These are phyloP conservation scores for Catalaphyllia jardinei DNA, from an alignment of 64 coral and sea anemone genomes.

Conservation along the genomic window DNA sequence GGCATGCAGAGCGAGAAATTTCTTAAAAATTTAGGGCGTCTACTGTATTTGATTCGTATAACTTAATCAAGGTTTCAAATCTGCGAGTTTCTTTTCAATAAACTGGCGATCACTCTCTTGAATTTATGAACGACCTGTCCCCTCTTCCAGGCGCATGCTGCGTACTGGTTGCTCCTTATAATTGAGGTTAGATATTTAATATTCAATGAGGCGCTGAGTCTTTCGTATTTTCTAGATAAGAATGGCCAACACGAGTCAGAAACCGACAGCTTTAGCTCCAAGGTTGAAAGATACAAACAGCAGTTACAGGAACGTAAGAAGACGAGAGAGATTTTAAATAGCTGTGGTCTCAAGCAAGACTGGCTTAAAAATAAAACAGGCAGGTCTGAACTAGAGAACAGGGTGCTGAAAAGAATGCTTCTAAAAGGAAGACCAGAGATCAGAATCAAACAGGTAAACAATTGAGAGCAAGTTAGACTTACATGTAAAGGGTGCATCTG, in stretches of 20 bases:
- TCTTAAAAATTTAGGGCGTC: too few species aligned
- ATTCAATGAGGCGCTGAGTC: too few species aligned
- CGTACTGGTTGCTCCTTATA: too few species aligned
- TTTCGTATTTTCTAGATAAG: neutral
- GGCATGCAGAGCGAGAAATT: too few species aligned
- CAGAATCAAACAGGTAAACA: conserved; percentile 39
- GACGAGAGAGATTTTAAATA: conserved; percentile 52
- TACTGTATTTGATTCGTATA: too few species aligned
- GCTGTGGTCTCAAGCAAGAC: conserved; percentile 64
- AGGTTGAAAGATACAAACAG: conserved; percentile 71
- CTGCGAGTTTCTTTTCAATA: too few species aligned
- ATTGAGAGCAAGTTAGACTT: neutral
- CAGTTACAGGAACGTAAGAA: conserved; percentile 79
- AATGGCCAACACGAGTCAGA: neutral
- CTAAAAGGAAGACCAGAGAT: conserved; percentile 43
- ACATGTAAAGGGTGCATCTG: too few species aligned
- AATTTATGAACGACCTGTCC: too few species aligned
- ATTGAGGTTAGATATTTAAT: too few species aligned
- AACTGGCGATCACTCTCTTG: too few species aligned
- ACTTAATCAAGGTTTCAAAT: too few species aligned
- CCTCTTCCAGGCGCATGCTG: too few species aligned
- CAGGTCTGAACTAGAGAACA: conserved; percentile 73
- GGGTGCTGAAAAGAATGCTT: conserved; percentile 70
- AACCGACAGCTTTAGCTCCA: neutral
- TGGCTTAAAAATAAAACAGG: conserved; percentile 71